These are phyloP conservation scores for Tautogolabrus adspersus DNA, from an alignment of 2,113 vertebrate species.

Conservation along the genomic window DNA sequence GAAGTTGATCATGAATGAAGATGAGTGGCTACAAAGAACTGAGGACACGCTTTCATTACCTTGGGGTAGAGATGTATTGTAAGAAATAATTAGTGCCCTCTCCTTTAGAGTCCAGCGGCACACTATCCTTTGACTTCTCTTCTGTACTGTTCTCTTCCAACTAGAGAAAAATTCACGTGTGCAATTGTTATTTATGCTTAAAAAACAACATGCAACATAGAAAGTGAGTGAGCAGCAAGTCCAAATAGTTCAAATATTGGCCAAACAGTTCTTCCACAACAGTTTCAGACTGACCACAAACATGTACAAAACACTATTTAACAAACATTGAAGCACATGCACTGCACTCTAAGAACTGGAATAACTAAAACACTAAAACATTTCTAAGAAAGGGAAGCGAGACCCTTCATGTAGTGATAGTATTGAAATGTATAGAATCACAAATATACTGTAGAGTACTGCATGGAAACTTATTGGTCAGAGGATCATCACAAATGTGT, in stretches of 20 bases:
- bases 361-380: no score
- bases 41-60: constrained; percentile 78
- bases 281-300: not conserved
- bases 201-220: not conserved
- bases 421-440: not conserved
- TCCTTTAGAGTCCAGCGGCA: constrained; percentile 83
- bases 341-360: no score
- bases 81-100: constrained; percentile 96
- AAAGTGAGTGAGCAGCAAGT: not conserved
- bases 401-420: not conserved
- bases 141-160: constrained; percentile 87
- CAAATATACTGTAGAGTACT: not conserved
- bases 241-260: not conserved
- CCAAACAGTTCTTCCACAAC: not conserved
- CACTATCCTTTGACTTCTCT: constrained; percentile 81
- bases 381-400: not conserved
- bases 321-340: no score
- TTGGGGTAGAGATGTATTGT: constrained; percentile 95
- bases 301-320: not conserved
- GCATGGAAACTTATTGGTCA: not conserved
- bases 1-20: constrained; percentile 8
- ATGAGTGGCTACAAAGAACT: constrained; percentile 28
- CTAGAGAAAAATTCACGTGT: constrained; percentile 72
- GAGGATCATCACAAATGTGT: not conserved
- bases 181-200: not conserved